phyloP scores from a whole-genome alignment of 2,113 vertebrate species.

The Engystomops pustulosus region DNA sequence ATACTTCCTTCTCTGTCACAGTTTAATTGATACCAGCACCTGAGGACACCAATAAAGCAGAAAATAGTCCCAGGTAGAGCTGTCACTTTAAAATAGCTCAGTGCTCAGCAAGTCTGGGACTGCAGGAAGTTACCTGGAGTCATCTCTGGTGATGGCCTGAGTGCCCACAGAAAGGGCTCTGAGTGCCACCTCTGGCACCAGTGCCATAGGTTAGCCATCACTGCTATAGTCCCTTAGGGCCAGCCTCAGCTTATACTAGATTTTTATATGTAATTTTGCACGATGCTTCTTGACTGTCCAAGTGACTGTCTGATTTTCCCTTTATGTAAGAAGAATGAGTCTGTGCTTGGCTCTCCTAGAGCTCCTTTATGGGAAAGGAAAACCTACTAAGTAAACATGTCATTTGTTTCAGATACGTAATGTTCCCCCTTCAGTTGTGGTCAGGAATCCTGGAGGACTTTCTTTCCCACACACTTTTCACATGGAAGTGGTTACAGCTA shows the following conservation, averaged over 20 bases:
- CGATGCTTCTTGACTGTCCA: neutral
- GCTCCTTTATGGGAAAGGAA: constrained; percentile 35
- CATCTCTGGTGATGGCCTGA: too few relatives aligned
- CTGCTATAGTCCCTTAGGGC: too few relatives aligned
- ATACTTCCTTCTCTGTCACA: too few relatives aligned
- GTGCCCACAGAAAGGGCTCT: too few relatives aligned
- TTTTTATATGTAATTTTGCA: neutral
- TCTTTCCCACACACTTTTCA: constrained; percentile 56
- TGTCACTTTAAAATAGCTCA: too few relatives aligned
- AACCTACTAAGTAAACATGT: constrained; percentile 55
- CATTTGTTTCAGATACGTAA: constrained; percentile 49
- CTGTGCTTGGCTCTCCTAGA: neutral
- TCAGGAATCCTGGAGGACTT: constrained; percentile 43
- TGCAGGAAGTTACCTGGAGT: too few relatives aligned
- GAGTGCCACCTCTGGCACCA: too few relatives aligned
- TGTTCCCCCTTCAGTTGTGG: constrained; percentile 36
- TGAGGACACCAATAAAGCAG: too few relatives aligned
- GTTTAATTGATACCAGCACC: too few relatives aligned
- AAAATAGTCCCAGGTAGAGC: too few relatives aligned
- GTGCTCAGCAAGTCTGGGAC: too few relatives aligned
- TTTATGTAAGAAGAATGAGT: constrained; percentile 8
- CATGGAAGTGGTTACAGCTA: constrained; percentile 50
- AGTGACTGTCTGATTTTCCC: neutral
- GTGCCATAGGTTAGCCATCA: too few relatives aligned
- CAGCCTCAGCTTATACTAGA: neutral